These are phyloP conservation scores for Paramisgurnus dabryanus DNA, from an alignment of 2,113 vertebrate species.

Conservation along the genomic window DNA sequence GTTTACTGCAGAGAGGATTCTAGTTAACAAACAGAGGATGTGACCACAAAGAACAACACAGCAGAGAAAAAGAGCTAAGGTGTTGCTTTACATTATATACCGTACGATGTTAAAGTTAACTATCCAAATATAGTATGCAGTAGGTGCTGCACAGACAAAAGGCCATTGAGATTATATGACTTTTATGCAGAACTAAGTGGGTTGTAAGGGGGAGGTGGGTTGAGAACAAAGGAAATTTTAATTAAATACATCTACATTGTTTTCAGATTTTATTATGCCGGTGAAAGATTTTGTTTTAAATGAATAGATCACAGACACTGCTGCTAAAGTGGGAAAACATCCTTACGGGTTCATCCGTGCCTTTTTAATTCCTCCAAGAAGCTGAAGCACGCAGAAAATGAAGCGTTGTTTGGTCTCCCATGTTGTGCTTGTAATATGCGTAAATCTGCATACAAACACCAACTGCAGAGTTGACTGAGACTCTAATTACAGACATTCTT, in stretches of 20 bases:
- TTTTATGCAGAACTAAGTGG: no score
- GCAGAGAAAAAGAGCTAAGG: no score
- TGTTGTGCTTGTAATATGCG: neutral
- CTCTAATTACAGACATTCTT: slow-evolving; percentile 30
- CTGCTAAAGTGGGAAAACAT: neutral
- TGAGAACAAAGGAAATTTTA: no score
- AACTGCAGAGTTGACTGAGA: neutral
- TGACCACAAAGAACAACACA: no score
- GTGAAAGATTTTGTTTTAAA: neutral
- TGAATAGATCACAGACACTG: neutral
- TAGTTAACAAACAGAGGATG: no score
- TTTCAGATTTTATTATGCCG: neutral
- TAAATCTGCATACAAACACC: slow-evolving; percentile 20
- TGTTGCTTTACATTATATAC: no score
- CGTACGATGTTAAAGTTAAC: no score
- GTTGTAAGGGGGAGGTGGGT: no score
- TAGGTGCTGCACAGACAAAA: no score
- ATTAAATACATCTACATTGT: neutral
- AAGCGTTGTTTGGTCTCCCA: slow-evolving; percentile 6
- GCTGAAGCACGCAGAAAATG: slow-evolving; percentile 25
- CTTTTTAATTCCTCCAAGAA: slow-evolving; percentile 11
- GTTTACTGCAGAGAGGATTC: no score
- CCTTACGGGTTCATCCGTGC: neutral
- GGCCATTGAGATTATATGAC: no score
- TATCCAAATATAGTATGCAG: no score